Percentiles rank a stretch among this genome's conserved stretches.
Evolutionary conservation across 2,797 vertebrate genomes (phyloP).

Genomic region (Myripristis jacobus): DNA sequence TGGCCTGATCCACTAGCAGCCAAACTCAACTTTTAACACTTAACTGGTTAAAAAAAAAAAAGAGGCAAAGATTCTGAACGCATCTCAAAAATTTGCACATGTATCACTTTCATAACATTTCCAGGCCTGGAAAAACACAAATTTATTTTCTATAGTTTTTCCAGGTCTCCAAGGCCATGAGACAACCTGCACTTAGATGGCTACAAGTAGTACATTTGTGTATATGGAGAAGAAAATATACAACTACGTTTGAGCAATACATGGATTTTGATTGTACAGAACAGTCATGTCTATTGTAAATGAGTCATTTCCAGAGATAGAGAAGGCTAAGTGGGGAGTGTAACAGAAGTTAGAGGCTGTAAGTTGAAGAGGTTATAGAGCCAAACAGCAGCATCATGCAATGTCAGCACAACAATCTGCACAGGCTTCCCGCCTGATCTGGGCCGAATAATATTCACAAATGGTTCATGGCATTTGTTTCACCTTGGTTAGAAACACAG

Average conservation of each 20-base stretch:
- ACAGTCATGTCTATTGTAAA: constrained; percentile 1
- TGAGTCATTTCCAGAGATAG: neutral
- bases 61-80: no score
- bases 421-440: constrained; percentile 12
- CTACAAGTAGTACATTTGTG: neutral
- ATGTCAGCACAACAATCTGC: constrained; percentile 30
- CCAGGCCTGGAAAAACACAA: no score
- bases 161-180: no score
- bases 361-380: neutral
- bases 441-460: neutral
- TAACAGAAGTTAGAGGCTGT: neutral
- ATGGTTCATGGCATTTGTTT: neutral
- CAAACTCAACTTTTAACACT: neutral
- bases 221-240: neutral
- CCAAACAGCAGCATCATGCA: constrained; percentile 50
- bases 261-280: neutral
- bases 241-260: neutral
- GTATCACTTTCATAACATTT: no score
- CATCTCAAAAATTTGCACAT: neutral
- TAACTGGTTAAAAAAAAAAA: no score
- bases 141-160: no score
- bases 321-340: neutral
- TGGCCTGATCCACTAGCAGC: neutral
- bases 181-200: neutral
- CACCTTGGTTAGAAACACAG: neutral